Percentiles rank a stretch among this genome's conserved stretches.
These are phyloP conservation scores for Corella eumyota DNA, from an alignment of 23 tunicate species.

Conservation along the genomic window DNA sequence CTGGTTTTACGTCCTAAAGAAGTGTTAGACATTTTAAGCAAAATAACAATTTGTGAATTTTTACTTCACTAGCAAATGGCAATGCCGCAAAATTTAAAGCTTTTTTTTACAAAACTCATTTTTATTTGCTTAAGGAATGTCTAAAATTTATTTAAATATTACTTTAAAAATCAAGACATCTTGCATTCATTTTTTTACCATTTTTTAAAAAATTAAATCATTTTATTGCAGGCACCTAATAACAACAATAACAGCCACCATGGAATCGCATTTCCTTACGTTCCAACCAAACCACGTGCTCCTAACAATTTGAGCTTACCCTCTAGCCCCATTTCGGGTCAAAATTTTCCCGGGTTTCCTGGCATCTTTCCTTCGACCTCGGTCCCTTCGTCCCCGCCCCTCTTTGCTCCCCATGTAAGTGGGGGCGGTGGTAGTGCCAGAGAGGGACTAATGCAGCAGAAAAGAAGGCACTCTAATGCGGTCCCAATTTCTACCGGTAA, in stretches of 20 bases:
- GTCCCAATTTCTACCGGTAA: slow-evolving; percentile 79
- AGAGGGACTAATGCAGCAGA: slow-evolving; percentile 23
- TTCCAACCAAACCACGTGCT: slow-evolving; percentile 5
- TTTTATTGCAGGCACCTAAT: neutral
- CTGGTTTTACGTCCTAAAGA: too few relatives aligned
- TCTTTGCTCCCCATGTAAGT: slow-evolving; percentile 21
- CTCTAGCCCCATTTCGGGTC: slow-evolving; percentile 43
- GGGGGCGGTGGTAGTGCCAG: slow-evolving; percentile 14
- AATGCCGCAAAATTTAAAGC: too few relatives aligned
- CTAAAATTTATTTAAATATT: too few relatives aligned
- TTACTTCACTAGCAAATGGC: too few relatives aligned
- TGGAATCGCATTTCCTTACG: slow-evolving; percentile 8
- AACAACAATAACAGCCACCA: slow-evolving; percentile 9
- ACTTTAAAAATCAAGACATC: too few relatives aligned
- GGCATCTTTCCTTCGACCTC: slow-evolving; percentile 37
- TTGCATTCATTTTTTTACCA: too few relatives aligned
- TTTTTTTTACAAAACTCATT: too few relatives aligned
- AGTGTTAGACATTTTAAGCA: too few relatives aligned
- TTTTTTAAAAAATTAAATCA: too few relatives aligned
- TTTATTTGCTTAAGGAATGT: too few relatives aligned
- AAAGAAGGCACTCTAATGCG: slow-evolving; percentile 51
- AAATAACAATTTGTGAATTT: too few relatives aligned
- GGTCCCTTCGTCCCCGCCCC: slow-evolving; percentile 69
- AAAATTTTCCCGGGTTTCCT: slow-evolving; percentile 40
- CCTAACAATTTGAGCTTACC: slow-evolving; percentile 46